A percentile compares a stretch with the other conserved stretches of the same genome.
phyloP scores from a whole-genome alignment of 1,140 invertebrate species.

The Riptortus pedestris region DNA sequence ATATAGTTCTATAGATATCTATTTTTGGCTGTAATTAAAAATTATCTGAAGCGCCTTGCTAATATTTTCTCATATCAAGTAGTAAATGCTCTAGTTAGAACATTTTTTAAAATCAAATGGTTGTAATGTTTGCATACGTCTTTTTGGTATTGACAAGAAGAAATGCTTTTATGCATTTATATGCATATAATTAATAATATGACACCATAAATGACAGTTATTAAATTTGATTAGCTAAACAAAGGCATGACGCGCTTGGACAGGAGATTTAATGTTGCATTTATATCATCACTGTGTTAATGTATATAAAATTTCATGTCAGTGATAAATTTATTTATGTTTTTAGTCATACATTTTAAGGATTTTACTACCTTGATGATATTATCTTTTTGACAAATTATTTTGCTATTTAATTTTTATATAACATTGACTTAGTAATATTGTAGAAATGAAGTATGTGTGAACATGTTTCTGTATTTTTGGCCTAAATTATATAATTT shows the following conservation, averaged over 20 bases:
- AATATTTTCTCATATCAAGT: constrained; percentile 16
- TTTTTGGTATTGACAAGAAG: no score
- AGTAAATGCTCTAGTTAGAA: not conserved
- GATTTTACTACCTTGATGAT: not conserved
- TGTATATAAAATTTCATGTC: not conserved
- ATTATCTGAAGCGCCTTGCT: not conserved
- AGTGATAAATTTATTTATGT: not conserved
- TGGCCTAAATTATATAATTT: not conserved
- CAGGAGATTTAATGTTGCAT: not conserved
- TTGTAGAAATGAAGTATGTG: not conserved
- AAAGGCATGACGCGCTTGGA: no score
- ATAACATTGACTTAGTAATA: no score
- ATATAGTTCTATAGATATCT: not conserved
- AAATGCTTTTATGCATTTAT: no score
- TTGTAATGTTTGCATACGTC: not conserved
- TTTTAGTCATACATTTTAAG: not conserved
- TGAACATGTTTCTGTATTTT: not conserved
- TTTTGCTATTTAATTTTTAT: not conserved
- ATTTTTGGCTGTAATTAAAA: constrained; percentile 6
- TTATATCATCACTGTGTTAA: not conserved
- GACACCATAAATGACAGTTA: no score
- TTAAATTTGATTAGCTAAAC: no score
- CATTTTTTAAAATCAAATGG: constrained; percentile 6
- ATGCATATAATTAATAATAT: no score
- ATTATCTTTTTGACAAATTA: not conserved